Conservation (phyloP, 2,113 vertebrate species). For the Pluvialis apricaria region DNA sequence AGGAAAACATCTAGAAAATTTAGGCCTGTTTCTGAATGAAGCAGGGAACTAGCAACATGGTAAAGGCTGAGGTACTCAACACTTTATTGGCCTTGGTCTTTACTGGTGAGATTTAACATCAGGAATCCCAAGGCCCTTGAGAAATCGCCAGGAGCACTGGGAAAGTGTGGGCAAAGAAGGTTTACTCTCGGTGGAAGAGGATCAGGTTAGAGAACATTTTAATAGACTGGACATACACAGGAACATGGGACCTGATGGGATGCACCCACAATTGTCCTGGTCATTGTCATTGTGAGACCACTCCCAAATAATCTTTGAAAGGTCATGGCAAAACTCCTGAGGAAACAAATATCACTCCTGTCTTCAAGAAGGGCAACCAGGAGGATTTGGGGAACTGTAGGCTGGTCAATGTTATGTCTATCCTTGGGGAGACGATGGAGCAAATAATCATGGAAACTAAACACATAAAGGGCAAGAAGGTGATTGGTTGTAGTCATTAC, state of each 20-base stretch:
- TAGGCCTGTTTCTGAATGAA: not conserved
- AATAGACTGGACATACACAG: not conserved
- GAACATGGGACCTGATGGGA: not conserved
- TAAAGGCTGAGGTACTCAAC: not conserved
- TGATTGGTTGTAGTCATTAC: not conserved
- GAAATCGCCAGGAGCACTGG: not conserved
- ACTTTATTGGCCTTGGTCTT: not conserved
- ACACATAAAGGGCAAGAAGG: not conserved
- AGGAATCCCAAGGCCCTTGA: not conserved
- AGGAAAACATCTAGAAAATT: not conserved
- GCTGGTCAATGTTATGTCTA: fast-evolving
- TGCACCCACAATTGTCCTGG: not conserved
- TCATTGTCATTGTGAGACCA: not conserved
- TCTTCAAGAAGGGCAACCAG: not conserved
- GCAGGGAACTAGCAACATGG: not conserved
- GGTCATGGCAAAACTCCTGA: not conserved
- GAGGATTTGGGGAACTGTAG: not conserved
- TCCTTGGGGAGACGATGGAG: not conserved
- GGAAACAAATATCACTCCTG: not conserved
- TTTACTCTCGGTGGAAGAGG: not conserved
- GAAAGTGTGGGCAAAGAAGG: not conserved
- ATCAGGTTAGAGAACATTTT: not conserved
- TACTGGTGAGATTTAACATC: not conserved
- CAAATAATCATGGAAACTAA: not conserved
- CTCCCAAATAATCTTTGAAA: not conserved